A percentile compares a stretch with the other conserved stretches of the same genome.
These are phyloP conservation scores for Stratiomys singularior DNA, from an alignment of 2,888 invertebrate species.

Conservation along the genomic window DNA sequence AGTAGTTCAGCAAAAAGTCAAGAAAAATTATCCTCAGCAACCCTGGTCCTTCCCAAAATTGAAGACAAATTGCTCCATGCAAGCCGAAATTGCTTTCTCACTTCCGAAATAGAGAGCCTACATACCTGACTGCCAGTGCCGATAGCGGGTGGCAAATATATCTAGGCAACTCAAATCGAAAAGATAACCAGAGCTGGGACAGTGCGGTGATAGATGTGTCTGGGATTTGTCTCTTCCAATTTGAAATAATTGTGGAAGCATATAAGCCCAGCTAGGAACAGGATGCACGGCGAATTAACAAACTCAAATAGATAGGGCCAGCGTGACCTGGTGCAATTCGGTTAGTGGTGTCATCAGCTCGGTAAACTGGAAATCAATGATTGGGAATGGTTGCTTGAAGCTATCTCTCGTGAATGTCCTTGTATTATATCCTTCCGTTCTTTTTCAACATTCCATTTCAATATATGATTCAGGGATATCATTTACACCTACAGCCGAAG, in stretches of 20 bases:
- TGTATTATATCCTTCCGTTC: too few species aligned
- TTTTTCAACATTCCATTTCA: too few species aligned
- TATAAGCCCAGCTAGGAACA: background rate
- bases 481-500: too few species aligned
- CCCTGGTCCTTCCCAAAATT: background rate
- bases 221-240: constrained; percentile 31
- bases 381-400: background rate
- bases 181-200: background rate
- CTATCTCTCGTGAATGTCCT: too few species aligned
- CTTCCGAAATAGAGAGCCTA: background rate
- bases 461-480: too few species aligned
- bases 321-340: constrained; percentile 8
- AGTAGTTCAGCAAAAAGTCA: too few species aligned
- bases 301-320: background rate
- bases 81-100: constrained; percentile 9
- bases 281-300: background rate
- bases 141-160: background rate
- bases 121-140: background rate
- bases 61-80: background rate
- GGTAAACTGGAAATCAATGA: constrained; percentile 4
- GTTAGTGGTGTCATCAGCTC: constrained; percentile 8
- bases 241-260: constrained; percentile 20
- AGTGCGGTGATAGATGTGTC: constrained; percentile 29
- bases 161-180: background rate
- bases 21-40: too few species aligned